phyloP scores from a whole-genome alignment of 2,113 vertebrate genomes.

The Progne subis region DNA sequence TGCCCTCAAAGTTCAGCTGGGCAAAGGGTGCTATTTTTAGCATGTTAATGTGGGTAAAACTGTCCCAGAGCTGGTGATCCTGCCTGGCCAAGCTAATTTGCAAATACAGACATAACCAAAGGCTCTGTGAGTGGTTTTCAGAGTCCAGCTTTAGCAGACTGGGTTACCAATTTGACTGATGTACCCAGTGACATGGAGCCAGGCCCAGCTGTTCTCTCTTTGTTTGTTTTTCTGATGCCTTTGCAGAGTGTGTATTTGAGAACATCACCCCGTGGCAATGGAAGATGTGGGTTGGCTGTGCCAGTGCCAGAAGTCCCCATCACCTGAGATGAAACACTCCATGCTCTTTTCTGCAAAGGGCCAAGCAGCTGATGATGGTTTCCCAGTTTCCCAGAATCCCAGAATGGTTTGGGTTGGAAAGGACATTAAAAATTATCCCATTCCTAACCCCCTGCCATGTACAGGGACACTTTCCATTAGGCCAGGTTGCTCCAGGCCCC shows the following conservation, averaged over 20 bases:
- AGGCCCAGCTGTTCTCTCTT: background rate
- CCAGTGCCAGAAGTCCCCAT: background rate
- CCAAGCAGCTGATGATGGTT: background rate
- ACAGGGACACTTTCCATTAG: background rate
- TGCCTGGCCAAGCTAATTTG: background rate
- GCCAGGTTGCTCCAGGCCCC: background rate
- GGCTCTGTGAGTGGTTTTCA: background rate
- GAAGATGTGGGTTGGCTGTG: background rate
- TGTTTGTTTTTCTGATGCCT: background rate
- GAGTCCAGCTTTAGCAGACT: background rate
- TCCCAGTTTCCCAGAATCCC: background rate
- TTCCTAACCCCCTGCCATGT: background rate
- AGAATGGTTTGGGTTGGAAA: background rate
- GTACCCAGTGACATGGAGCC: background rate
- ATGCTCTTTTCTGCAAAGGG: background rate
- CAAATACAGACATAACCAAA: background rate
- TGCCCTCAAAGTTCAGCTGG: background rate
- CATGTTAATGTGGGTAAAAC: background rate
- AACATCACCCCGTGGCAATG: fast-evolving
- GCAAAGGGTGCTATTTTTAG: background rate
- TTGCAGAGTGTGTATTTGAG: background rate
- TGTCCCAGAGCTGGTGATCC: background rate
- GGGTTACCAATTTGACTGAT: fast-evolving
- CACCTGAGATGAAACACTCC: background rate
- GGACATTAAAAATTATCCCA: background rate